Evolutionary conservation across 2,797 vertebrate species (phyloP), one percentile per base, ranked within the genome.

Genomic region (Microtus agrestis): DNA sequence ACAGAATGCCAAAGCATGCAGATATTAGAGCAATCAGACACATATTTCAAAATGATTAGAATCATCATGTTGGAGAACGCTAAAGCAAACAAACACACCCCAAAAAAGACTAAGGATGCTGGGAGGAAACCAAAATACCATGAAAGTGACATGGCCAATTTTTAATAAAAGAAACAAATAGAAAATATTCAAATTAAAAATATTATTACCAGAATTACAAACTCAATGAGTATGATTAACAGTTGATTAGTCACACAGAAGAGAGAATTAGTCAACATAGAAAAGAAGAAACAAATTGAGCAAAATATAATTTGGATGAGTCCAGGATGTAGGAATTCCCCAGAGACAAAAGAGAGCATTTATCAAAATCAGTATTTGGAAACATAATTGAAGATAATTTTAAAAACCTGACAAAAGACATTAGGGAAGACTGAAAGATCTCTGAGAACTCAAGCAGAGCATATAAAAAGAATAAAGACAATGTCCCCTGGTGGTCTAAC

Each of bases 151-250:
- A 79, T 51, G 56, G 29, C 37, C 43, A 71, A 48, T 77, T 91
- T 88, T 77, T 79, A 80, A 81, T 65, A 81, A 88, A 89, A 86
- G 91, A 90, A 96, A 78, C 67, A 86, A 81, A 95, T 71, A 86
- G 80, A 91, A 91, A 78, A 85, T 87, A 74, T 91, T 59, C 85
- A 87, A 95, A 87, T 95, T 73, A 84, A 94, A 95, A 96, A 84
- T 87, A 92, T 84, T 92, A 91, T 74, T 87, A 94, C 56, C 82
- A 92, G 93, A 91, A 91, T 95, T 87, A 87, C 46, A 79, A 95
- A 37, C 81, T 94, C 92, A 91, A 61, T 95, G 63, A 79, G 67
- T 90, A 31, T 87, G 92, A 95, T 87, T 87, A 82, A 82, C 67
- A 65, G 91, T 73, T 90, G 80, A 94, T 90, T 90, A 65, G 69